These are phyloP conservation scores for Anastrepha obliqua DNA, from an alignment of 1,140 invertebrate genomes.

Conservation along the genomic window DNA sequence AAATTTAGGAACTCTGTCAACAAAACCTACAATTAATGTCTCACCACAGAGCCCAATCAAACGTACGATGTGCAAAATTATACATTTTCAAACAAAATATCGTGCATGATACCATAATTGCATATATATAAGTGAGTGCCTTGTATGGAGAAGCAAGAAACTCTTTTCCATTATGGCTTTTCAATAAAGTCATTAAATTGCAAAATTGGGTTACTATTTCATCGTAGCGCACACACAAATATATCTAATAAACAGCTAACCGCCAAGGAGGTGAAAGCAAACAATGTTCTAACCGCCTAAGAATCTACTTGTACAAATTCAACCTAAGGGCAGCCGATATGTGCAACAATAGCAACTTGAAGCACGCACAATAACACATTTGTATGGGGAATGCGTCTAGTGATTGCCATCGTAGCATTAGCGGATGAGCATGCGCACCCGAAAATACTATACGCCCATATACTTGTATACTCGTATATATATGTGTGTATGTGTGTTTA, in stretches of 20 bases:
- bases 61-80: no score
- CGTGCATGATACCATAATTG: background rate
- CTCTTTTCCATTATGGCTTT: slow-evolving; percentile 24
- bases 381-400: no score
- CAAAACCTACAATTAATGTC: slow-evolving; percentile 2
- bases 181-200: slow-evolving; percentile 53
- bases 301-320: background rate
- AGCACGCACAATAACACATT: no score
- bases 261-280: slow-evolving; percentile 22
- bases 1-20: background rate
- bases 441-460: background rate
- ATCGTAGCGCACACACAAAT: background rate
- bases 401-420: background rate
- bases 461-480: background rate
- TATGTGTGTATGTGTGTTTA: background rate
- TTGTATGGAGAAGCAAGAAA: background rate
- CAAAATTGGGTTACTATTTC: slow-evolving; percentile 1
- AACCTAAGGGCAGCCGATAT: background rate
- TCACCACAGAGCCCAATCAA: background rate
- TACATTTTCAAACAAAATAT: no score
- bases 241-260: background rate
- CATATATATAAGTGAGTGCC: background rate
- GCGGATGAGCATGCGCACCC: background rate
- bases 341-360: background rate
- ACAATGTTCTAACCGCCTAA: background rate